Evolutionary conservation across 2,888 invertebrate species (phyloP).

Genomic region (Euclidia mi): DNA sequence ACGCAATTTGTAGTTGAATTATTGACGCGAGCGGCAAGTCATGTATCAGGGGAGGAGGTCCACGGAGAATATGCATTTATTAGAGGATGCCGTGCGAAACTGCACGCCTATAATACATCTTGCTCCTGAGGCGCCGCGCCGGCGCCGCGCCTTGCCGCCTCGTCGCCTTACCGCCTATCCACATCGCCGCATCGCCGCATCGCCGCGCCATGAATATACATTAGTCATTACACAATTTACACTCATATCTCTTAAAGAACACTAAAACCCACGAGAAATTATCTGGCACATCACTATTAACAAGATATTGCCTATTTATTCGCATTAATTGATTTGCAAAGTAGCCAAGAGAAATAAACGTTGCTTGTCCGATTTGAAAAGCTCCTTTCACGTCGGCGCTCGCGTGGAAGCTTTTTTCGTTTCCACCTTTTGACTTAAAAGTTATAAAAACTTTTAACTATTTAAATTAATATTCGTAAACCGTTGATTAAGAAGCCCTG

Average conservation of each 20-base stretch:
- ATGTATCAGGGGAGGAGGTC: slow-evolving; percentile 37
- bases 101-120: slow-evolving; percentile 58
- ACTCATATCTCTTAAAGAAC: slow-evolving; percentile 58
- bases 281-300: slow-evolving; percentile 26
- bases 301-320: slow-evolving; percentile 38
- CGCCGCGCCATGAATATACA: slow-evolving; percentile 73
- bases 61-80: slow-evolving; percentile 47
- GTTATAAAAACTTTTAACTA: slow-evolving; percentile 83
- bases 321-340: slow-evolving; percentile 68
- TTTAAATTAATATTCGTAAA: slow-evolving; percentile 85
- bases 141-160: slow-evolving; percentile 19
- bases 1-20: slow-evolving; percentile 44
- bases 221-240: slow-evolving; percentile 66
- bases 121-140: slow-evolving; percentile 49
- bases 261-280: slow-evolving; percentile 51
- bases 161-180: slow-evolving; percentile 27
- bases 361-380: slow-evolving; percentile 65
- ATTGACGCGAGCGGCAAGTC: slow-evolving; percentile 39
- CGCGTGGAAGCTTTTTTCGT: slow-evolving; percentile 65
- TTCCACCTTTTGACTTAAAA: slow-evolving; percentile 77
- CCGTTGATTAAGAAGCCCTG: slow-evolving; percentile 83
- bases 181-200: slow-evolving; percentile 18
- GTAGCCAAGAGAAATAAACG: slow-evolving; percentile 55
- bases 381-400: slow-evolving; percentile 56
- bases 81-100: slow-evolving; percentile 45